Percentiles rank a stretch among this genome's conserved stretches.
Conservation (phyloP, 2,113 vertebrate species). For the Anoura caudifer region DNA sequence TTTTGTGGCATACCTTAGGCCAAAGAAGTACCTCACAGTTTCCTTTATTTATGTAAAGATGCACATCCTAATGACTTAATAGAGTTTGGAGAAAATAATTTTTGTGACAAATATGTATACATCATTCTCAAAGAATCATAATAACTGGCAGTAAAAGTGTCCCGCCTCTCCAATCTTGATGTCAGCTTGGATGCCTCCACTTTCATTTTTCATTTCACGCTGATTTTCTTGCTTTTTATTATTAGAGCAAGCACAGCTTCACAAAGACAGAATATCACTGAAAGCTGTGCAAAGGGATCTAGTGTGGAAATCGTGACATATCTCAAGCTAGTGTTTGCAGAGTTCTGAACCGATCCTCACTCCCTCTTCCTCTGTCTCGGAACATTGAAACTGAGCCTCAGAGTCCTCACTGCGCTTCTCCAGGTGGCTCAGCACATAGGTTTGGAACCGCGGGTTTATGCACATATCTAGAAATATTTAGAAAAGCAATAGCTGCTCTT, state of each 20-base stretch:
- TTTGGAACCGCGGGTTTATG: not conserved
- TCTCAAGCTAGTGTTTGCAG: not conserved
- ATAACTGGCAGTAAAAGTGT: not conserved
- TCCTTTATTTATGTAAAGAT: not conserved
- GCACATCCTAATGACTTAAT: not conserved
- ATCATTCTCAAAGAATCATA: not conserved
- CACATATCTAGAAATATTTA: not conserved
- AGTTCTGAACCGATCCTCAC: not conserved
- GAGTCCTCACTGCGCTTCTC: not conserved
- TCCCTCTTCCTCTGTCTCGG: not conserved
- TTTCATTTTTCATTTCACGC: not conserved
- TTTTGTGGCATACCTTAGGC: not conserved
- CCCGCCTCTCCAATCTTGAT: not conserved
- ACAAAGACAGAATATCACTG: not conserved
- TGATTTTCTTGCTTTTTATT: not conserved
- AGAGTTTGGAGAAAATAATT: not conserved
- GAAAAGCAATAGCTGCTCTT: not conserved
- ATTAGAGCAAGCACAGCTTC: not conserved
- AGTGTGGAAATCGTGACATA: not conserved
- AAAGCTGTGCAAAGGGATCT: not conserved
- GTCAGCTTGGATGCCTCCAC: not conserved
- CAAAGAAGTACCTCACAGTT: not conserved
- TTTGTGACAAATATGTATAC: not conserved
- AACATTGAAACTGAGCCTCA: not conserved
- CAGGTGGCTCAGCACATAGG: rapidly evolving